Evolutionary conservation across 2,113 vertebrate species (phyloP).

Genomic region (Limnothrissa miodon): DNA sequence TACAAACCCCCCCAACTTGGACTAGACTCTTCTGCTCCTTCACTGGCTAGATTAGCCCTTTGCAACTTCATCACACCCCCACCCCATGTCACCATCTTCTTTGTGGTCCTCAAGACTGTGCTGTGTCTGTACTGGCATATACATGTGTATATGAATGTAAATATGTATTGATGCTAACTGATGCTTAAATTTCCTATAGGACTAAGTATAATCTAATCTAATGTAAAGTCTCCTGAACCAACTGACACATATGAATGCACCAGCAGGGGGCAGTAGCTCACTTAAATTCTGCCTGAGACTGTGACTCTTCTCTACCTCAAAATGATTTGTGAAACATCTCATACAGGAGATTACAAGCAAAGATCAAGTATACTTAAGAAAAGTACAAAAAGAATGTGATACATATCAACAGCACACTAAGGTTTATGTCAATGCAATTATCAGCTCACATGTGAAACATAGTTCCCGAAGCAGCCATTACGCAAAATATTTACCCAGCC

Average conservation of each 20-base stretch:
- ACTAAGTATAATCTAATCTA: too few species aligned
- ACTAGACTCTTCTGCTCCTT: too few species aligned
- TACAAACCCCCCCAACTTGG: too few species aligned
- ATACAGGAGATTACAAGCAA: not conserved
- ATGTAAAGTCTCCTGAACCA: not conserved
- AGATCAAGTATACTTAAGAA: not conserved
- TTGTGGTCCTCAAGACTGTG: too few species aligned
- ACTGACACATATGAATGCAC: not conserved
- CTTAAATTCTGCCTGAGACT: not conserved
- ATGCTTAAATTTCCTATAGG: too few species aligned
- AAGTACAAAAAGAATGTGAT: not conserved
- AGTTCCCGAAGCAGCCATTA: not conserved
- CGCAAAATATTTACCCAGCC: not conserved
- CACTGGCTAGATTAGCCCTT: too few species aligned
- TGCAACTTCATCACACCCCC: too few species aligned
- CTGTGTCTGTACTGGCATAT: too few species aligned
- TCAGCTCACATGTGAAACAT: not conserved
- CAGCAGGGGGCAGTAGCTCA: constrained; percentile 34
- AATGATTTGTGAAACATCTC: not conserved
- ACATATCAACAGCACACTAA: not conserved
- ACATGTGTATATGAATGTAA: too few species aligned
- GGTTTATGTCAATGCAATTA: not conserved
- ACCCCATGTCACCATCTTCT: too few species aligned
- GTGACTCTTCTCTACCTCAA: not conserved
- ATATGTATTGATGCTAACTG: too few species aligned